Conservation (phyloP, 2,797 vertebrate species). For the Acropternis orthonyx region DNA sequence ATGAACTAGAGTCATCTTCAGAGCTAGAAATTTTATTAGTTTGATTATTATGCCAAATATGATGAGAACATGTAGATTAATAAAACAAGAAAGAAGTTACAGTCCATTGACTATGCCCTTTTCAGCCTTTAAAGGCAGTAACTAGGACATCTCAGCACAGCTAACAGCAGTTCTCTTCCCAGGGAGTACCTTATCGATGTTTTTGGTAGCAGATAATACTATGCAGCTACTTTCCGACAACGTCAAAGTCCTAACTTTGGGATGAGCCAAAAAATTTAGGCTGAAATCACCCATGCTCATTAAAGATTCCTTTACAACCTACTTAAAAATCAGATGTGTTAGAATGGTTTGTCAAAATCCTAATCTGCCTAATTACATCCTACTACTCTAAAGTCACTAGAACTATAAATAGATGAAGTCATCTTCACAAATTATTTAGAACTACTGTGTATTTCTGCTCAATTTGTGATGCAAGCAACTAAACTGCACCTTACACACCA, state of each 20-base stretch:
- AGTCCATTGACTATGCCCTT: conserved; percentile 33
- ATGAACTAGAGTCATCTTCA: conserved; percentile 50
- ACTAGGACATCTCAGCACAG: background rate
- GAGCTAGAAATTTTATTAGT: conserved; percentile 65
- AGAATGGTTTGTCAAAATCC: background rate
- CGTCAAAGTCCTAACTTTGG: background rate
- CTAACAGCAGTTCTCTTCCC: background rate
- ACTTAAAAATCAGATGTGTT: background rate
- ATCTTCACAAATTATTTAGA: background rate
- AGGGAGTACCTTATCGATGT: background rate
- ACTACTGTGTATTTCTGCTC: background rate
- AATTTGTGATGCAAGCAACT: background rate
- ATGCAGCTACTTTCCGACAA: background rate
- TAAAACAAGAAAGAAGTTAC: conserved; percentile 40
- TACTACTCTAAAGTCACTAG: background rate
- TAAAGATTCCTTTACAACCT: background rate
- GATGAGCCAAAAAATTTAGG: background rate
- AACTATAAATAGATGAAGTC: background rate
- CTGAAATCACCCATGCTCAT: background rate
- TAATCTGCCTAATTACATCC: background rate
- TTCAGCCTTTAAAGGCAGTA: background rate
- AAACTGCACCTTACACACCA: background rate
- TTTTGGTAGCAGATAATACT: background rate
- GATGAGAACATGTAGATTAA: conserved; percentile 41
- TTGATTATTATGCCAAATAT: conserved; percentile 68